Conservation (phyloP, 2,113 vertebrate species). For the Misgurnus anguillicaudatus region DNA sequence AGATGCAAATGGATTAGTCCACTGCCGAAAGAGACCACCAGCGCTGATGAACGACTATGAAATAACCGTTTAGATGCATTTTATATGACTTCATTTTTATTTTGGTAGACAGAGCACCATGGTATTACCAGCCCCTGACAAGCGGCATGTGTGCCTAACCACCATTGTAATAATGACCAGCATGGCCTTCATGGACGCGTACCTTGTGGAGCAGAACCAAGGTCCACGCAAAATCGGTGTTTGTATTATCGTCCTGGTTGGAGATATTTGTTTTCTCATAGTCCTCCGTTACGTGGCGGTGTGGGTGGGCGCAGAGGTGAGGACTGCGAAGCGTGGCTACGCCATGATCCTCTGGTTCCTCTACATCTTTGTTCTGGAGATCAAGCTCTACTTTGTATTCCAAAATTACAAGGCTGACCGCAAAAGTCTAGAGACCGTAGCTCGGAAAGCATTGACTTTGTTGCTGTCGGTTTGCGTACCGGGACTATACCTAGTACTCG, state of each 20-base stretch:
- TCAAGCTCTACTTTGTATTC: conserved; percentile 89
- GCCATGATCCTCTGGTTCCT: conserved; percentile 91
- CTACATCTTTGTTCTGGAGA: conserved; percentile 87
- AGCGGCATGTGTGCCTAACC: conserved; percentile 87
- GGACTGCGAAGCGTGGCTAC: conserved; percentile 84
- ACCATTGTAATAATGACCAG: conserved; percentile 88
- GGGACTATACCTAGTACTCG: conserved; percentile 82
- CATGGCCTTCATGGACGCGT: conserved; percentile 90
- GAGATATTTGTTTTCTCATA: conserved; percentile 86
- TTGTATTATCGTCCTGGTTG: conserved; percentile 86
- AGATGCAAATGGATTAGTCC: neutral
- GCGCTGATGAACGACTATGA: conserved; percentile 28
- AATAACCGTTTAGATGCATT: conserved; percentile 19
- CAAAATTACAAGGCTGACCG: conserved; percentile 87
- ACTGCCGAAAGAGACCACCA: neutral
- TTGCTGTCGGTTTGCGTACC: conserved; percentile 85
- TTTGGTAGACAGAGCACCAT: conserved; percentile 64
- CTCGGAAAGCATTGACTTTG: conserved; percentile 83
- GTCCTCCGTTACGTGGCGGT: conserved; percentile 86
- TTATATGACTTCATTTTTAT: neutral
- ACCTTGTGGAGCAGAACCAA: conserved; percentile 88
- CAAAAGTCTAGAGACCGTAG: conserved; percentile 79
- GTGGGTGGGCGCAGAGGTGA: conserved; percentile 88
- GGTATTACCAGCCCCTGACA: conserved; percentile 85
- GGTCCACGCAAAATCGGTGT: conserved; percentile 86